phyloP scores from a whole-genome alignment of 2,888 invertebrate genomes.

The Hirtodrosophila alboralis region DNA sequence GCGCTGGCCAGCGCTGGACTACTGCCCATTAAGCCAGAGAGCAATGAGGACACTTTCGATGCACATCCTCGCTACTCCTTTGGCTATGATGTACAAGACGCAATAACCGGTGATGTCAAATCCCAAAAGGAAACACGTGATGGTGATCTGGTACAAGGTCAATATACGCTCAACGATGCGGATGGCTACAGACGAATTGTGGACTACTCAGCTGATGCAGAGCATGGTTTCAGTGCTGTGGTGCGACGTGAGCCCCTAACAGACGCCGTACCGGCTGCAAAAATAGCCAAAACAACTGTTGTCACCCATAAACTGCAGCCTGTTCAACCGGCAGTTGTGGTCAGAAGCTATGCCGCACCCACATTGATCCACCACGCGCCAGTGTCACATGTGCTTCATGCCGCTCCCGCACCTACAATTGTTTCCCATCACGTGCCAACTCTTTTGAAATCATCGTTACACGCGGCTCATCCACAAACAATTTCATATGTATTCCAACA shows the following conservation, averaged over 20 bases:
- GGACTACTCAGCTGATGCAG: constrained; percentile 85
- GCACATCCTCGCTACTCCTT: constrained; percentile 84
- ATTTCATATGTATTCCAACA: constrained; percentile 75
- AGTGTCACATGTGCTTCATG: constrained; percentile 61
- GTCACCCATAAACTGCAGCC: constrained; percentile 31
- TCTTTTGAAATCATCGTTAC: constrained; percentile 62
- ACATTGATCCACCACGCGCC: constrained; percentile 74
- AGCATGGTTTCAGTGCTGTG: constrained; percentile 85
- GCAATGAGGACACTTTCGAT: constrained; percentile 74
- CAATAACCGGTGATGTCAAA: constrained; percentile 85
- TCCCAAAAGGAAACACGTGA: constrained; percentile 85
- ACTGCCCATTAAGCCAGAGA: constrained; percentile 51
- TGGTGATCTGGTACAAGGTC: constrained; percentile 85
- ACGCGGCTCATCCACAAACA: constrained; percentile 65
- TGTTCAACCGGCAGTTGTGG: constrained; percentile 46
- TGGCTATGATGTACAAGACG: constrained; percentile 84
- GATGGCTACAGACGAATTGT: constrained; percentile 86
- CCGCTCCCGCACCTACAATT: constrained; percentile 54
- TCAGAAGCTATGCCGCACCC: constrained; percentile 62
- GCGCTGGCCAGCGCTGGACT: constrained; percentile 70
- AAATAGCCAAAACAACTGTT: constrained; percentile 20
- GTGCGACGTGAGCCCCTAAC: constrained; percentile 85
- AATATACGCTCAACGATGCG: constrained; percentile 85
- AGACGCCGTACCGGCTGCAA: constrained; percentile 44
- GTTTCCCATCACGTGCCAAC: constrained; percentile 68